Percentiles rank a stretch among this genome's conserved stretches.
phyloP scores from a whole-genome alignment of 2,888 invertebrate species.

The Hoplodrina ambigua region DNA sequence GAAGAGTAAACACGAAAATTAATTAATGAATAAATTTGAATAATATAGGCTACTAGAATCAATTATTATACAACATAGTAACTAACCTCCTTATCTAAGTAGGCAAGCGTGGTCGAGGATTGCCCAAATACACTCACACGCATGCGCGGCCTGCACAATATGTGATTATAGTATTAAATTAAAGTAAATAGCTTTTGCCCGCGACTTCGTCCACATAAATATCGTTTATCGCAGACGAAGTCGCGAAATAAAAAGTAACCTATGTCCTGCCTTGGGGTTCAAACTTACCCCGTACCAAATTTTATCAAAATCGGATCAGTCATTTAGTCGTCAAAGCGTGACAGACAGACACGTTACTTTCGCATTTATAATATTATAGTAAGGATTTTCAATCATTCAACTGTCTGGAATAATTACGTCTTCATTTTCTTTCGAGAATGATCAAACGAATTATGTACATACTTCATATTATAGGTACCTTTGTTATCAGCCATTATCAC shows the following conservation, averaged over 20 bases:
- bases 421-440: neutral
- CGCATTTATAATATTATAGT: too few species aligned
- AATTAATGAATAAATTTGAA: neutral
- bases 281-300: too few species aligned
- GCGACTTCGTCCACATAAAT: too few species aligned
- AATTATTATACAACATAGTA: constrained; percentile 12
- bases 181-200: too few species aligned
- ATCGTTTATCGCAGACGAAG: too few species aligned
- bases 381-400: too few species aligned
- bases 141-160: neutral
- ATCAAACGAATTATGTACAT: neutral
- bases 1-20: neutral
- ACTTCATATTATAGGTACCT: neutral
- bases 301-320: too few species aligned
- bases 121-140: constrained; percentile 19
- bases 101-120: constrained; percentile 30
- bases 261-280: too few species aligned
- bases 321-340: too few species aligned
- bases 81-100: constrained; percentile 46
- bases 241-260: too few species aligned
- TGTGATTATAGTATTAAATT: neutral
- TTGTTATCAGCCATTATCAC: constrained; percentile 38
- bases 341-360: too few species aligned
- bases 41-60: neutral
- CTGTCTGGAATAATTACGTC: too few species aligned